Conservation (phyloP, 2,888 invertebrate species). For the Agrenia bidenticulata region DNA sequence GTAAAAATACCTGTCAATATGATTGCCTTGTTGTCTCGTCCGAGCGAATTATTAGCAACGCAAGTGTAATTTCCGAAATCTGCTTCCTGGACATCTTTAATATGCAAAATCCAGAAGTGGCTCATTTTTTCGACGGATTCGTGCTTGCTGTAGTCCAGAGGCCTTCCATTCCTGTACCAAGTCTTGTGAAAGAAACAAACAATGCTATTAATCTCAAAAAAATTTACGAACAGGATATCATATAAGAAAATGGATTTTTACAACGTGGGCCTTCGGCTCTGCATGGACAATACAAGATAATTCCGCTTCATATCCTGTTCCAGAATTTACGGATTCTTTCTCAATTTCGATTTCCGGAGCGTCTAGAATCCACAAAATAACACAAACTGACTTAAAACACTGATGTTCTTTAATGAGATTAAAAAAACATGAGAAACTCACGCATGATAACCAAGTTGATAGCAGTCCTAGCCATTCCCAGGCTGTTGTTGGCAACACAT, state of each 20-base stretch:
- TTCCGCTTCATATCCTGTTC: slow-evolving; percentile 57
- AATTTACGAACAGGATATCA: no score
- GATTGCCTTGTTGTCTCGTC: slow-evolving; percentile 69
- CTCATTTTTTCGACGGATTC: slow-evolving; percentile 32
- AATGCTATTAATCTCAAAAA: no score
- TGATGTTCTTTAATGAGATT: not conserved
- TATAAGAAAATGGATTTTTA: no score
- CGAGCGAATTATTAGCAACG: slow-evolving; percentile 68
- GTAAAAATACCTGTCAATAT: slow-evolving; percentile 66
- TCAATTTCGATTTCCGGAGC: slow-evolving; percentile 58
- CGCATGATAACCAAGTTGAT: slow-evolving; percentile 42
- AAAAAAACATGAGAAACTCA: slow-evolving; percentile 34
- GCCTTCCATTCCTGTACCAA: slow-evolving; percentile 72
- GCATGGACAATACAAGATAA: slow-evolving; percentile 58
- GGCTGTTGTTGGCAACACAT: slow-evolving; percentile 59
- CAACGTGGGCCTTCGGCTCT: slow-evolving; percentile 62
- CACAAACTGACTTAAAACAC: not conserved
- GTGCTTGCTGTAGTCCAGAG: slow-evolving; percentile 65
- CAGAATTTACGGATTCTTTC: slow-evolving; percentile 57
- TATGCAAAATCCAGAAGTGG: slow-evolving; percentile 63
- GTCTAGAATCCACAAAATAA: slow-evolving; percentile 54
- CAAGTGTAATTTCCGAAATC: slow-evolving; percentile 74
- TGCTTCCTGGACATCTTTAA: slow-evolving; percentile 67
- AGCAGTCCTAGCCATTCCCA: slow-evolving; percentile 54
- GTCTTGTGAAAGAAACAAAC: no score